A percentile compares a stretch with the other conserved stretches of the same genome.
Conservation (phyloP, 2,888 invertebrate genomes). For the Tillus elongatus region DNA sequence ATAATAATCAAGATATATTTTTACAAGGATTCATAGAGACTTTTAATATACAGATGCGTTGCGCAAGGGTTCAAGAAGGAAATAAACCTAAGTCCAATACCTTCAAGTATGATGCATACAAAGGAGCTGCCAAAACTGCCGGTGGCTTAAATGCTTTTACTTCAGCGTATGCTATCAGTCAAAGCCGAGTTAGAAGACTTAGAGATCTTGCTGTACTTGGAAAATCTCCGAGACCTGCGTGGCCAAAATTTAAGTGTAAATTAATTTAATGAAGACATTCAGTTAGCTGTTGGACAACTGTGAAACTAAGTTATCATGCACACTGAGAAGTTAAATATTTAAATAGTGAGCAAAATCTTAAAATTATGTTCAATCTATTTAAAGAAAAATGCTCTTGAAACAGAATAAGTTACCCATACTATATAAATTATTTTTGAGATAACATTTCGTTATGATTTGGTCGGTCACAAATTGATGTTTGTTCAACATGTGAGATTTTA, state of each 20-base stretch:
- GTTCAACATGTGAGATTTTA: too few relatives aligned
- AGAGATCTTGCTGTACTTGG: slow-evolving; percentile 4
- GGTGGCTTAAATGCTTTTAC: slow-evolving; percentile 1
- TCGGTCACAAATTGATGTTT: too few relatives aligned
- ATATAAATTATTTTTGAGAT: too few relatives aligned
- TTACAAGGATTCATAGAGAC: slow-evolving; percentile 1
- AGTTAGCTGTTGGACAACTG: slow-evolving; percentile 1
- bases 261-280: not conserved
- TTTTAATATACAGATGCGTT: slow-evolving; percentile 1
- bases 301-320: slow-evolving; percentile 3
- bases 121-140: slow-evolving; percentile 4
- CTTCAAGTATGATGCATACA: slow-evolving; percentile 2
- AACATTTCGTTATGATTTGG: too few relatives aligned
- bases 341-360: slow-evolving; percentile 1
- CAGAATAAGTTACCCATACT: too few relatives aligned
- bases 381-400: not conserved
- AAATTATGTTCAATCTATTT: slow-evolving; percentile 3
- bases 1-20: slow-evolving; percentile 1
- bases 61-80: too few relatives aligned
- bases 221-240: slow-evolving; percentile 4
- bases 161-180: slow-evolving; percentile 2
- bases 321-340: slow-evolving; percentile 1
- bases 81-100: too few relatives aligned
- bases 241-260: not conserved
- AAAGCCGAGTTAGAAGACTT: slow-evolving; percentile 2